Base-by-base conservation (phyloP, 2,797 vertebrate genomes). In the Sebastes iracundus region DNA sequence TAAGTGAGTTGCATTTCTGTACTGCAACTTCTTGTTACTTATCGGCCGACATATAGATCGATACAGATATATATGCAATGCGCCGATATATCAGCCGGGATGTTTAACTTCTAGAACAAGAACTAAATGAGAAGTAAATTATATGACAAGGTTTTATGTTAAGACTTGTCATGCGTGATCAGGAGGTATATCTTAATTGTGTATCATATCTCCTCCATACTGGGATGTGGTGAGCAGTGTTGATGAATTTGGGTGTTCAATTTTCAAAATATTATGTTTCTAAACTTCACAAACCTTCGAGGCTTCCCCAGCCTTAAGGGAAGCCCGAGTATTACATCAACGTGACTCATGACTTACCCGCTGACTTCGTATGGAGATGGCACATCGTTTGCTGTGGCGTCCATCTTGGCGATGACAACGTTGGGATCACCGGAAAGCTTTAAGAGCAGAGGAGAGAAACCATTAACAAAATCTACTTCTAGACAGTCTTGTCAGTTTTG, bases 341-440 rank as follows among this genome's bases (percentile, higher is more conserved):
- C 30, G 8, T 3, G 11, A n/a, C 16, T 22, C 27, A 0, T 8
- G 53, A 94, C 97, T 95, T 93, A 99, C 99, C 99, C 99, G 93
- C 96, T 96, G 94, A 99, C 99, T 97, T 99, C 97, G 80, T 99
- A 99, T 0, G 96, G 96, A 83, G 97, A 96, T 80, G 99, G 99
- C 87, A 99, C 99, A 72, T 99, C 98, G 60, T 99, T 99, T 86
- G 98, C 98, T 81, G 99, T 99, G 78, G 99, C 98, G 2, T 99
- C 99, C 99, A 99, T 99, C 95, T 99, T 99, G 88, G 99, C 98
- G 82, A 99, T 96, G 75, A 99, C 38, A 3, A 99, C 92, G 79
- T 97, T 98, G 87, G 97, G 97, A 92, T 98, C 96, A 79, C 89
- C 85, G 60, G 94, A 91, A 46, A 99, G 95, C 99, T 99, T 65